Evolutionary conservation across 2,888 invertebrate species (phyloP), one percentile per base, ranked within the genome.

Genomic region (Nephrocerus scutellatus): DNA sequence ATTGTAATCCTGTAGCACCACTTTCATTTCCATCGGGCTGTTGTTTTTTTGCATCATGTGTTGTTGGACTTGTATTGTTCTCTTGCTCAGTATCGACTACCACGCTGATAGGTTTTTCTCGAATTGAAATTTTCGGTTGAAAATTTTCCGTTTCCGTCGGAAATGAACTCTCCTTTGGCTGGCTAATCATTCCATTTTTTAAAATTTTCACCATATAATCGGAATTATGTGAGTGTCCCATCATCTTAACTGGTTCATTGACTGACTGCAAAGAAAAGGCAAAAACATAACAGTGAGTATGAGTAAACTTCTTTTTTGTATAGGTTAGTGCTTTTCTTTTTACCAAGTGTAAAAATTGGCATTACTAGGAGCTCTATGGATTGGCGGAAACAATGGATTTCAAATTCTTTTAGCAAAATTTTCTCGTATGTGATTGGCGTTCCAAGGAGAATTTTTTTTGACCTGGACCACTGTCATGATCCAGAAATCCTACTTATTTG

Each of bases 161-260:
- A 36, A 46, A 48, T 29, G 42, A 28, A 30, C 30, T 36, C 42
- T 49, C 43, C 33, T 36, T 42, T 16, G 39, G 34, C 36, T 49
- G 51, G 33, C 44, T 52, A 32, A 62, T 52, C 26, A 60, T 55
- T 46, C 63, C 63, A 26, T 63, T 67, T 54, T 65, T 66, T 38
- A 57, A 57, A 48, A 56, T 66, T 12, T 52, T 54, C 22, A 51
- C 55, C 13, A 55, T 53, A 48, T 56, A 61, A 30, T 59, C 57
- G 4, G 52, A 46, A 29, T 45, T 41, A n/a, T 53, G 35, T 13
- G 48, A 36, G 36, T 54, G 43, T 3, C 44, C 50, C 4, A 51
- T 51, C 14, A 56, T 48, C 49, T 66, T 65, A 9, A 65, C 50
- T 13, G 61, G 57, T 35, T 67, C 65, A 44, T 65, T 67, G 44